Conservation (phyloP, 2,888 invertebrate genomes). For the Deilephila porcellus region DNA sequence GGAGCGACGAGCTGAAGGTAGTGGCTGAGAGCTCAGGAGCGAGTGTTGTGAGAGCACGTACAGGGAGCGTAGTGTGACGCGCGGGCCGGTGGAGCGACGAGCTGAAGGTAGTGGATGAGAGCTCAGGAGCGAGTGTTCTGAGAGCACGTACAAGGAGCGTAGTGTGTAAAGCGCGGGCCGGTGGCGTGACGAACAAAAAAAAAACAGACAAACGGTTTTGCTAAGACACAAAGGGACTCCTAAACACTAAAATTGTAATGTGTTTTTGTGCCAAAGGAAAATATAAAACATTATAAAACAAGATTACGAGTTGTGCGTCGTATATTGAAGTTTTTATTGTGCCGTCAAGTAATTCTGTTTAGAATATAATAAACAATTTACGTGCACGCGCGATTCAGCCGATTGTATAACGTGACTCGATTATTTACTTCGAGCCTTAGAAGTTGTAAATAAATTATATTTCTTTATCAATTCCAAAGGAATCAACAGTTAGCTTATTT, state of each 20-base stretch:
- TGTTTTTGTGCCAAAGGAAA: conserved; percentile 53
- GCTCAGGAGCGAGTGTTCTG: conserved; percentile 21
- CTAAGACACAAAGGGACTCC: conserved; percentile 38
- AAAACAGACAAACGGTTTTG: conserved; percentile 11
- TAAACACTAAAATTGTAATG: conserved; percentile 51
- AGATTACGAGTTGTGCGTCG: conserved; percentile 41
- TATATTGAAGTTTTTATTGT: conserved; percentile 43
- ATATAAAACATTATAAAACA: conserved; percentile 54
- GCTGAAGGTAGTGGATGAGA: conserved; percentile 23
- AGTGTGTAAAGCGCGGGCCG: conserved; percentile 20
- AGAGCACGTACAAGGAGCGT: conserved; percentile 18
- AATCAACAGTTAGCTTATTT: too few species aligned
- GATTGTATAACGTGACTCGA: neutral
- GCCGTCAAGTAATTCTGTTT: conserved; percentile 36
- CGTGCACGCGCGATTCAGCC: neutral
- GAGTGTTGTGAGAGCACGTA: too few species aligned
- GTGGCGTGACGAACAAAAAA: neutral
- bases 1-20: too few species aligned
- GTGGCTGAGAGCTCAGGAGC: too few species aligned
- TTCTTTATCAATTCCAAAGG: too few species aligned
- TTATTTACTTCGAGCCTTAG: neutral
- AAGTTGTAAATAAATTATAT: too few species aligned
- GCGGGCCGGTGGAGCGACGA: neutral
- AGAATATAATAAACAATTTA: conserved; percentile 22
- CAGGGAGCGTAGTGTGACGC: too few species aligned